Evolutionary conservation across 2,888 invertebrate genomes (phyloP).

Genomic region (Cephus sareptanus): DNA sequence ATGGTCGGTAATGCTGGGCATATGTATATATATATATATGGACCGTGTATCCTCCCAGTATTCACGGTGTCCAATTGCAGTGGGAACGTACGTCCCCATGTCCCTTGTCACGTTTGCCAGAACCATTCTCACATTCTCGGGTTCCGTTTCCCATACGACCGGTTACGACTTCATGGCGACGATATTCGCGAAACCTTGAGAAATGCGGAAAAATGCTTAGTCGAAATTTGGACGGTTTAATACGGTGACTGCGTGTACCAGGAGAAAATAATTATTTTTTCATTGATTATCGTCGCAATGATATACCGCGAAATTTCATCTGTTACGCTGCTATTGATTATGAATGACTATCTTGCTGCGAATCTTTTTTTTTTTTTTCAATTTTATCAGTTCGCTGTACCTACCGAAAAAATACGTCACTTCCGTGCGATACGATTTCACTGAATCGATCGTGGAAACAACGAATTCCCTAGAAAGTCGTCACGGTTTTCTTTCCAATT

Average conservation of each 20-base stretch:
- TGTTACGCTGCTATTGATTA: not conserved
- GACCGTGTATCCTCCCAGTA: slow-evolving; percentile 7
- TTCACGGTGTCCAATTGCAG: slow-evolving; percentile 46
- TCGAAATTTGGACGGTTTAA: not conserved
- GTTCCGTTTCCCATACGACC: slow-evolving; percentile 33
- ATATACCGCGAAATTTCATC: not conserved
- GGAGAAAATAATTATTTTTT: not conserved
- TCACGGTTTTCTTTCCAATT: not conserved
- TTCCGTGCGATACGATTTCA: not conserved
- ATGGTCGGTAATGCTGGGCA: slow-evolving; percentile 8
- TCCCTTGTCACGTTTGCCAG: slow-evolving; percentile 32
- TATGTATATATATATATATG: not conserved
- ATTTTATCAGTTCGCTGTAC: not conserved
- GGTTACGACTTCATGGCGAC: slow-evolving; percentile 19
- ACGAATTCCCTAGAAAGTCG: not conserved
- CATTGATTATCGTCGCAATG: not conserved
- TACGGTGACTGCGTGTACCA: not conserved
- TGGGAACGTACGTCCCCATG: slow-evolving; percentile 38
- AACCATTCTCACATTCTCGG: slow-evolving; percentile 26
- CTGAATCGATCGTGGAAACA: not conserved
- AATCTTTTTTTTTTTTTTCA: not conserved
- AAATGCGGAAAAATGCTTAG: not conserved
- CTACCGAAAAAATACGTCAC: not conserved
- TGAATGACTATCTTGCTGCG: not conserved
- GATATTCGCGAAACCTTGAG: not conserved